These are phyloP conservation scores for Oplegnathus fasciatus DNA, from an alignment of 2,113 vertebrate genomes.

Conservation along the genomic window DNA sequence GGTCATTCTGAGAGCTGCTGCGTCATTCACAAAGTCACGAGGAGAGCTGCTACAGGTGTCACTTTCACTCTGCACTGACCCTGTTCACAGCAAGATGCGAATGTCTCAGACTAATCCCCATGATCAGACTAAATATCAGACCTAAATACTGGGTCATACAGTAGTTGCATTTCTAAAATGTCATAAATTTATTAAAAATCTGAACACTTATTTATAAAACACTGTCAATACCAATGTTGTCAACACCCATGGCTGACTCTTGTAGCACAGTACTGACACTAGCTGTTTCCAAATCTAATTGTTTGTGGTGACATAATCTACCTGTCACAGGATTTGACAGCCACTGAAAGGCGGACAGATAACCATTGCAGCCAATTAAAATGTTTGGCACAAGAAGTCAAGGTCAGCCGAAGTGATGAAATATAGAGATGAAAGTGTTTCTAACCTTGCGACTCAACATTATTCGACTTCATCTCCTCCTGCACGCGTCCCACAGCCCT, in stretches of 20 bases:
- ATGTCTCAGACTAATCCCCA: constrained; percentile 18
- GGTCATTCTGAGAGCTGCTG: constrained; percentile 53
- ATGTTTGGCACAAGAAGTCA: background rate
- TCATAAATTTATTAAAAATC: background rate
- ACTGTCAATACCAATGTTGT: background rate
- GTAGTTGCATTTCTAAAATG: constrained; percentile 13
- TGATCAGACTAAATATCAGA: constrained; percentile 25
- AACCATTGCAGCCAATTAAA: background rate
- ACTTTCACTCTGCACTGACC: constrained; percentile 32
- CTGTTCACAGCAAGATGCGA: constrained; percentile 22
- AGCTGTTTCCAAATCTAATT: background rate
- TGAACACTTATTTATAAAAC: background rate
- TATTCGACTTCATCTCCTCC: background rate
- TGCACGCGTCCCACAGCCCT: background rate
- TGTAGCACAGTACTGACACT: background rate
- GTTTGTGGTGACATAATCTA: background rate
- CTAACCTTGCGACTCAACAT: background rate
- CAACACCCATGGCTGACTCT: background rate
- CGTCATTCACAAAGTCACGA: constrained; percentile 70
- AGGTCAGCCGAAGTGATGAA: background rate
- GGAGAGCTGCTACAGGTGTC: constrained; percentile 46
- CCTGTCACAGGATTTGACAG: background rate
- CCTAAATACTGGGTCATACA: constrained; percentile 1
- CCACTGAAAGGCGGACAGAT: background rate
- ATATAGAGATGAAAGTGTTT: background rate